Base-by-base conservation (phyloP, 2,797 vertebrate species). In the Phataginus tricuspis region DNA sequence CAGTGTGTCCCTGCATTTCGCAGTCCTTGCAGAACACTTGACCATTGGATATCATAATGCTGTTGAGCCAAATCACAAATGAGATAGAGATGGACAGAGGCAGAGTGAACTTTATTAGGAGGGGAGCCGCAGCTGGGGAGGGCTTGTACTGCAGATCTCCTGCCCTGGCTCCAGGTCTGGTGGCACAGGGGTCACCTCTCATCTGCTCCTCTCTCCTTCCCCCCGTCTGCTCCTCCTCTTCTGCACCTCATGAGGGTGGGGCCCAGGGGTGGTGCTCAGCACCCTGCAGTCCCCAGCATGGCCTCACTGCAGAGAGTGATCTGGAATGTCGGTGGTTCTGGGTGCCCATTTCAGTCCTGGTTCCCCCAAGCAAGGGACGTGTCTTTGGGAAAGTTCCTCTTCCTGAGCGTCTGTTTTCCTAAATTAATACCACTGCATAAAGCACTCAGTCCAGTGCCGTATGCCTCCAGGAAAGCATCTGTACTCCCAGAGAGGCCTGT, bases 241-340 rank as follows among this genome's bases (percentile, higher is more conserved):
- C 42, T 42, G 6, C 45, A 45, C 11, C 45, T 53, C 34, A 8
- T 21, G 64, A 39, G 27, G 49, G 49, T 31, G 27, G 78, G 88
- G 63, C 71, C 59, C 5, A 39, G 72, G 57, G 57, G 27, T 18
- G 31, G 78, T 78, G 31, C 55, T 71, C 25, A n/a, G 2, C 37
- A n/a, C 15, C 4, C 29, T 18, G 0, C 2, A 0, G 8, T 59
- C 23, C 66, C 42, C 29, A 19, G 83, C 53, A 37, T 8, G 7
- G 12, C 53, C 74, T 23, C 25, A 8, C 37, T 63, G 21, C 11
- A n/a, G 23, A 89, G 78, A 34, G 21, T 7, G n/a, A 31, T 42
- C 59, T 5, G 0, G 0, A 61, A 14, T 12, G 25, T 61, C 42
- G n/a, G 51, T 53, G 57, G 37, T 53, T 57, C 68, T 2, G 14